phyloP scores from a whole-genome alignment of 2,797 vertebrate genomes.

The Squalus acanthias region DNA sequence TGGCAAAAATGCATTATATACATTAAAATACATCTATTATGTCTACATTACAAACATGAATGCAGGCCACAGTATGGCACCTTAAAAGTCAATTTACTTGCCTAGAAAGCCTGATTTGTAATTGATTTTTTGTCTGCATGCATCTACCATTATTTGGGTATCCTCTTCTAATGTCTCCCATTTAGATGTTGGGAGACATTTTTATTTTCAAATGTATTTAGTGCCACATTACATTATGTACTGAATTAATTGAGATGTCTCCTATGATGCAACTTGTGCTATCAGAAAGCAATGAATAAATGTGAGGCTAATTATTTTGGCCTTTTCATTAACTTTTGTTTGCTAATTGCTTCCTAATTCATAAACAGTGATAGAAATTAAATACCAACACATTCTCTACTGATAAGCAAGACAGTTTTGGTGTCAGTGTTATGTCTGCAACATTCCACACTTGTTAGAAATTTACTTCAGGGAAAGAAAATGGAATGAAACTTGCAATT shows the following conservation, averaged over 20 bases:
- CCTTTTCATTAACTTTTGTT: neutral
- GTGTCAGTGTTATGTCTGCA: neutral
- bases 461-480: neutral
- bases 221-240: neutral
- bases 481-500: neutral
- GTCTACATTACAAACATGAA: neutral
- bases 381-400: neutral
- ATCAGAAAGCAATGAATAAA: neutral
- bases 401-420: neutral
- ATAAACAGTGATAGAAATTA: neutral
- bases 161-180: neutral
- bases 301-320: neutral
- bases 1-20: neutral
- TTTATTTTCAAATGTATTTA: neutral
- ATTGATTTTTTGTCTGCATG: neutral
- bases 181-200: neutral
- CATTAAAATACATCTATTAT: neutral
- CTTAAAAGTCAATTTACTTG: neutral
- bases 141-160: neutral
- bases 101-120: neutral
- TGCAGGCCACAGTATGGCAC: neutral
- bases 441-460: neutral
- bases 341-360: neutral
- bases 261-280: neutral
- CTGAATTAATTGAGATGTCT: neutral